phyloP scores from a whole-genome alignment of 2,797 vertebrate species.

The Falco biarmicus region DNA sequence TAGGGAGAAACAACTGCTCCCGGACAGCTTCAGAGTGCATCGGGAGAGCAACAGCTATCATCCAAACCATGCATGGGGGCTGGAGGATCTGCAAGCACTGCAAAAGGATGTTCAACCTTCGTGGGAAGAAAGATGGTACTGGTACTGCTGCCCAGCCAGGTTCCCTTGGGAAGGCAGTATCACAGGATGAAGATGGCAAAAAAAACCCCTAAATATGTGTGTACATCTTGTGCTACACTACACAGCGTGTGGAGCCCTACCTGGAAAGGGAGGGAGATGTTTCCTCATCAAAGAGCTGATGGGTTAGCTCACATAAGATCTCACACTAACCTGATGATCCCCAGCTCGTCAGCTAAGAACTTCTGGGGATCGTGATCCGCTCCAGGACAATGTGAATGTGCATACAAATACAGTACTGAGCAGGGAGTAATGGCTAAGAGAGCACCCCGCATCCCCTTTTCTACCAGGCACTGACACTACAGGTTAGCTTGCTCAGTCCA shows the following conservation, averaged over 20 bases:
- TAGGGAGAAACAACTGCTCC: not conserved
- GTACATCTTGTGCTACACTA: not conserved
- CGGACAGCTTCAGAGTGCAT: not conserved
- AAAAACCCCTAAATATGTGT: rapidly evolving
- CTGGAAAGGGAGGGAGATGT: not conserved
- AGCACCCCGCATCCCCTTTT: not conserved
- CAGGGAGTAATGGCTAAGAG: not conserved
- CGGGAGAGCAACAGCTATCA: not conserved
- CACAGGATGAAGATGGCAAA: not conserved
- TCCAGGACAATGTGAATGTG: rapidly evolving
- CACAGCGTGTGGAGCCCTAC: rapidly evolving
- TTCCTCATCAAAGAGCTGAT: not conserved
- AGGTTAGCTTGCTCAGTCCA: not conserved
- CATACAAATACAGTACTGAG: not conserved
- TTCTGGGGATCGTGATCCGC: not conserved
- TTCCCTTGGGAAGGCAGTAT: not conserved
- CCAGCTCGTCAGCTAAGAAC: not conserved
- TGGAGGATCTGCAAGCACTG: not conserved
- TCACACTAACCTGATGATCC: not conserved
- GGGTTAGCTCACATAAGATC: not conserved
- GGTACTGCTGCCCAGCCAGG: not conserved
- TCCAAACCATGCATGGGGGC: rapidly evolving
- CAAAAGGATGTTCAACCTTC: not conserved
- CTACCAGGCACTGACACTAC: not conserved
- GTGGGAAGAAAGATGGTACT: not conserved